phyloP scores from a whole-genome alignment of 2,797 vertebrate genomes.

The Gobionotothen gibberifrons region DNA sequence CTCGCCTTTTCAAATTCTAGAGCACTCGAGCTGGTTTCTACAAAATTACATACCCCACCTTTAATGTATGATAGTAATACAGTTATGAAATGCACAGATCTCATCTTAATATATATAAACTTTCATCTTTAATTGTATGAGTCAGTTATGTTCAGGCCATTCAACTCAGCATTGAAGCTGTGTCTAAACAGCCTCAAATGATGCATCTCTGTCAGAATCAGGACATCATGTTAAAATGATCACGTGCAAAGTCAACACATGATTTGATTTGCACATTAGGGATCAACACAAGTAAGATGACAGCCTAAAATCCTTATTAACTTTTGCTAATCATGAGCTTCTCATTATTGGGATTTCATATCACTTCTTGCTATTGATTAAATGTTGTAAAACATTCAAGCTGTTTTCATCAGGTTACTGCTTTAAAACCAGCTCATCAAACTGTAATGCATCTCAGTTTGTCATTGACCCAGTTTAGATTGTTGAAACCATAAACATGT shows the following conservation, averaged over 20 bases:
- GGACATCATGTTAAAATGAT: neutral
- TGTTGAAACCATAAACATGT: neutral
- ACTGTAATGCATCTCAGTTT: conserved; percentile 13
- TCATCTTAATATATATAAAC: neutral
- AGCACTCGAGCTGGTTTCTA: no score
- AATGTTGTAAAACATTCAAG: conserved; percentile 24
- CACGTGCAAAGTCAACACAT: neutral
- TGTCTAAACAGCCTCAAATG: neutral
- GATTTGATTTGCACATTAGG: neutral
- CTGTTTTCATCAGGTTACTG: conserved; percentile 7
- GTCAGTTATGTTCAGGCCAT: neutral
- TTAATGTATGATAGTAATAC: neutral
- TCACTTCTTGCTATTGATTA: conserved; percentile 16
- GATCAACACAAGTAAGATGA: neutral
- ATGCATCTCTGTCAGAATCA: neutral
- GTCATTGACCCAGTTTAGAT: conserved; percentile 18
- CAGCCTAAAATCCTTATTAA: conserved; percentile 24
- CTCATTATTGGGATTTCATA: conserved; percentile 7
- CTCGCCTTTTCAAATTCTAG: no score
- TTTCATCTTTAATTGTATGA: neutral
- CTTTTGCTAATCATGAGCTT: neutral
- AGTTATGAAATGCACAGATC: neutral
- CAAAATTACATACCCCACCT: no score
- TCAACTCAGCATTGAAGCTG: neutral
- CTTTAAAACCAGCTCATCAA: conserved; percentile 16